A percentile compares a stretch with the other conserved stretches of the same genome.
Conservation (phyloP, 1,140 invertebrate genomes). For the Drosophila lacteicornis region DNA sequence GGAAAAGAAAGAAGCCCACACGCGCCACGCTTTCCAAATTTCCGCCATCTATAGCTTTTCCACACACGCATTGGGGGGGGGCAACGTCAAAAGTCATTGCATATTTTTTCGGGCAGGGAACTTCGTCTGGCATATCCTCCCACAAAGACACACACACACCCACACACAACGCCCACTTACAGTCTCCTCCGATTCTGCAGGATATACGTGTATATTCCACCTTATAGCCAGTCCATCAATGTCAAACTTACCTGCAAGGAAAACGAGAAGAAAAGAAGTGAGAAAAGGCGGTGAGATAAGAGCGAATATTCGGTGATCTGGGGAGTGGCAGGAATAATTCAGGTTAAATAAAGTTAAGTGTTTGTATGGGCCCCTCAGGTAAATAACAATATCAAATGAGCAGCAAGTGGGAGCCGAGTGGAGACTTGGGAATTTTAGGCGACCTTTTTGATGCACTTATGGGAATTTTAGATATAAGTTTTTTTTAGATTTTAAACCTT, state of each 20-base stretch:
- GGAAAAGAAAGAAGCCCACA: conserved; percentile 18
- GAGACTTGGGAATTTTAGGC: too few species aligned
- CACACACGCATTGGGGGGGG: conserved; percentile 17
- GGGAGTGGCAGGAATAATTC: conserved; percentile 45
- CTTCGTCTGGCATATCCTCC: conserved; percentile 16
- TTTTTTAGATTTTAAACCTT: too few species aligned
- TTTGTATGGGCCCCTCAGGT: conserved; percentile 44
- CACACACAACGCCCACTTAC: conserved; percentile 4
- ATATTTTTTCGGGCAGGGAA: conserved; percentile 30
- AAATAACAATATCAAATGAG: conserved; percentile 52
- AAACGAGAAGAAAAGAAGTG: conserved; percentile 16
- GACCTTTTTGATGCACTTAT: neutral
- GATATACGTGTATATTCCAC: neutral
- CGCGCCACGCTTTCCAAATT: conserved; percentile 24
- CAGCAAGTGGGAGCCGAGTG: conserved; percentile 1
- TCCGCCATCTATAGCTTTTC: conserved; percentile 6
- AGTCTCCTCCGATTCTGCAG: conserved; percentile 16
- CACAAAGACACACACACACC: neutral
- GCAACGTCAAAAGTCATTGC: conserved; percentile 48
- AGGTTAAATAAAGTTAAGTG: conserved; percentile 61
- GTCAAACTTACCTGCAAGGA: conserved; percentile 76
- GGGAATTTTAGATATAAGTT: neutral
- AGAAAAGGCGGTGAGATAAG: conserved; percentile 31
- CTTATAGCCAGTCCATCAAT: conserved; percentile 67
- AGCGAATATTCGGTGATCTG: conserved; percentile 8